Evolutionary conservation across 2,888 invertebrate species (phyloP), one percentile per base, ranked within the genome.

Genomic region (Sialis fuliginosa): DNA sequence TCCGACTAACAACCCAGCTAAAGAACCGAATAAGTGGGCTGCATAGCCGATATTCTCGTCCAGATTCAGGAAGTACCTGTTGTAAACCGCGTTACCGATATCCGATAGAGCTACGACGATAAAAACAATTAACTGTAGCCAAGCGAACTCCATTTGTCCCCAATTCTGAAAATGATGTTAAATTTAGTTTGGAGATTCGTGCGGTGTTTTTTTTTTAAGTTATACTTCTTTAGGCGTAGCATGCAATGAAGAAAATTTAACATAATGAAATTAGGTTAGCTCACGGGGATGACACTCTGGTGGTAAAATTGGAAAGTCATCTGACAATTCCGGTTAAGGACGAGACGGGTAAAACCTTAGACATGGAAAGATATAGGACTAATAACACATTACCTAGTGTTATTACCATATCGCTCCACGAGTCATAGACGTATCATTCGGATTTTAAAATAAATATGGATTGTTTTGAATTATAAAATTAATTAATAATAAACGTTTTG

Each of bases 131-230:
- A 96, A 69, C 58, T 96, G 88, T 6, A 88, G 71, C 52, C 85
- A 74, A 1, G 91, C 90, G 61, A 83, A 91, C 58, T 93, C 88
- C 97, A 98, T 98, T 67, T 97, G 92, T 10, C 76, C 72, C 89
- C 93, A 98, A 65, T 98, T 98, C 89, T 91, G 67, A 34, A 70
- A 69, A 45, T 55, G 47, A 51, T 47, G 37, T 37, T 12, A 44
- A 33, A 31, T 6, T 42, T 6, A 13, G 32, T 6, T 40, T 4
- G n/a, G n/a, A n/a, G n/a, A n/a, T n/a, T n/a, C n/a, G n/a, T n/a
- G n/a, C n/a, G n/a, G n/a, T n/a, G n/a, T 12, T 12, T 6, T 41
- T 5, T 30, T 42, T 42, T 9, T 30, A 10, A 8, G 7, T 13
- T 30, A 1, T 42, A 22, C 6, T 31, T 9, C 5, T 39, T 6